A percentile compares a stretch with the other conserved stretches of the same genome.
Conservation (phyloP, 2,113 vertebrate genomes). For the Trematomus loennbergii region DNA sequence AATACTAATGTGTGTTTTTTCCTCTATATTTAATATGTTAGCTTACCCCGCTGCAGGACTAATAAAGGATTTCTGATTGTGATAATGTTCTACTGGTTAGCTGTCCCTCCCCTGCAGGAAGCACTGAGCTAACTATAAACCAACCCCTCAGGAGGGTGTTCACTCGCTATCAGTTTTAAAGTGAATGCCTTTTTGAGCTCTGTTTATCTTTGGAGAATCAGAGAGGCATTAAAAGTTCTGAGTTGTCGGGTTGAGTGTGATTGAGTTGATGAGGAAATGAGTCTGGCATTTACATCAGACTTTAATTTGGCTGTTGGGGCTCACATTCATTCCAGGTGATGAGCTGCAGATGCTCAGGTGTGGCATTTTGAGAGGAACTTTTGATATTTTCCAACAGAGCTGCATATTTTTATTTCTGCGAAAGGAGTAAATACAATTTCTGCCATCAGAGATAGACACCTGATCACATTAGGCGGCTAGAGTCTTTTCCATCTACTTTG, state of each 20-base stretch:
- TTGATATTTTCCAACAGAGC: conserved; percentile 20
- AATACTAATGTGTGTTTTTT: too few relatives aligned
- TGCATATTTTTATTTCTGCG: neutral
- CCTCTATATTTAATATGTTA: too few relatives aligned
- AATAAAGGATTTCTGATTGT: too few relatives aligned
- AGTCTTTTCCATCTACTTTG: conserved; percentile 1
- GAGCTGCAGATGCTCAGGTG: conserved; percentile 42
- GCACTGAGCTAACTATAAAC: neutral
- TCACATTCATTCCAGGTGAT: conserved; percentile 27
- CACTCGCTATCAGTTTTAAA: neutral
- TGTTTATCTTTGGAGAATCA: conserved; percentile 31
- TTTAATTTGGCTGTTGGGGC: conserved; percentile 45
- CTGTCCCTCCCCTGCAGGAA: neutral
- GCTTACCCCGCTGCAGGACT: too few relatives aligned
- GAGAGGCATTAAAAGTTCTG: neutral
- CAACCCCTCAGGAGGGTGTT: neutral
- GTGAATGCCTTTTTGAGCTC: neutral
- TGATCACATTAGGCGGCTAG: conserved; percentile 6
- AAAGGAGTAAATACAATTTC: neutral
- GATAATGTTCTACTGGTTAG: too few relatives aligned
- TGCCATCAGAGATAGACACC: neutral
- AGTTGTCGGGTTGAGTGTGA: conserved; percentile 1
- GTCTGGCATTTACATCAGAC: conserved; percentile 44
- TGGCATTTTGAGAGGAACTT: conserved; percentile 38
- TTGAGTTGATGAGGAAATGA: conserved; percentile 34